phyloP scores from a whole-genome alignment of 2,888 invertebrate species.

The Odiellus spinosus region DNA sequence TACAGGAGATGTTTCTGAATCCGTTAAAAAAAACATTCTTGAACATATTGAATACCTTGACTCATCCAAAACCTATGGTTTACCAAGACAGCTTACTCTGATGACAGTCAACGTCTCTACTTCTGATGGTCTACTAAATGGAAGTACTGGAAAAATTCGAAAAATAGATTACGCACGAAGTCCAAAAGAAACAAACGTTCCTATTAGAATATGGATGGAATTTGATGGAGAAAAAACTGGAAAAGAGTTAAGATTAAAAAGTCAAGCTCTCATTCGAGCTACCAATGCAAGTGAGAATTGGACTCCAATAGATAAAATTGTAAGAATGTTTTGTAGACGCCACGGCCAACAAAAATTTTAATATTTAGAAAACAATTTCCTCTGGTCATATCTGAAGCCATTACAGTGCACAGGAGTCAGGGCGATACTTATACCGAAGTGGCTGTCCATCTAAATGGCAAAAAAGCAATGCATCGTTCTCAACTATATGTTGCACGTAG shows the following conservation, averaged over 20 bases:
- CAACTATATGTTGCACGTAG: neutral
- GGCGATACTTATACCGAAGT: neutral
- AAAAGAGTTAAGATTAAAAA: too few relatives aligned
- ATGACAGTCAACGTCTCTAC: neutral
- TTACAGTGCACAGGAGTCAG: neutral
- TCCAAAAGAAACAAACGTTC: too few relatives aligned
- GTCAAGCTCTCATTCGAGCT: too few relatives aligned
- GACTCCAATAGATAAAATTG: constrained; percentile 2
- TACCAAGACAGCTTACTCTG: too few relatives aligned
- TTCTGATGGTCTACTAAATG: neutral
- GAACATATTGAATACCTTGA: too few relatives aligned
- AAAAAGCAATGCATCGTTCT: neutral
- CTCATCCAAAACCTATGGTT: too few relatives aligned
- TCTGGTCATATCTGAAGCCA: neutral
- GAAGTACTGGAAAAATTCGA: neutral
- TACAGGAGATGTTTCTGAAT: too few relatives aligned
- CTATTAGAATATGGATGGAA: too few relatives aligned
- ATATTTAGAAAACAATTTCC: neutral
- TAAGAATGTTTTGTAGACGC: too few relatives aligned
- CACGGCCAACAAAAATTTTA: neutral
- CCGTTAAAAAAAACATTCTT: too few relatives aligned
- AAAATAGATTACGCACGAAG: too few relatives aligned
- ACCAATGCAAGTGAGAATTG: neutral
- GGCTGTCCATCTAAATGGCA: neutral
- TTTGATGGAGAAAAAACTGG: too few relatives aligned